Percentiles rank a stretch among this genome's conserved stretches.
These are phyloP conservation scores for Actinia tenebrosa DNA, from an alignment of 64 coral and sea anemone genomes.

Conservation along the genomic window DNA sequence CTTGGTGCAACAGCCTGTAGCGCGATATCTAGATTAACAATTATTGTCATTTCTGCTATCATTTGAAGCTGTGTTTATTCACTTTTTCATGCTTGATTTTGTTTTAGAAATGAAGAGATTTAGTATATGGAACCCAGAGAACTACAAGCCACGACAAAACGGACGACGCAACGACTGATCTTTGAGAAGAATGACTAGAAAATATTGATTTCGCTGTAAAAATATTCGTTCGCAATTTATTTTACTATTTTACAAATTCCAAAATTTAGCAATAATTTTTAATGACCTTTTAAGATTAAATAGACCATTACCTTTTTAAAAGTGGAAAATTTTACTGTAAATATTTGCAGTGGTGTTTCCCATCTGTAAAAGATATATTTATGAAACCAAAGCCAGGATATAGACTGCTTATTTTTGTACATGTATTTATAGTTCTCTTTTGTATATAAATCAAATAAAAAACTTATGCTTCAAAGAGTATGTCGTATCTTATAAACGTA, in stretches of 20 bases:
- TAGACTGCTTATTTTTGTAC: background rate
- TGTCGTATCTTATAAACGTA: no score
- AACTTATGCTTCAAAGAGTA: no score
- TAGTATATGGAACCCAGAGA: slow-evolving; percentile 37
- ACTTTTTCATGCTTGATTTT: background rate
- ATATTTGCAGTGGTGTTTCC: background rate
- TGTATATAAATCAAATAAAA: background rate
- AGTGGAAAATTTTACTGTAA: background rate
- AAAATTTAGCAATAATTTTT: background rate
- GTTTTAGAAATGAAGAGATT: slow-evolving; percentile 17
- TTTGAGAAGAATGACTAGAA: no score
- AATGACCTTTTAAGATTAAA: background rate
- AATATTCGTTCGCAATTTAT: background rate
- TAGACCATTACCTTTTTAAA: background rate
- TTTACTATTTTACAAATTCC: background rate
- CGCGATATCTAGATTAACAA: no score
- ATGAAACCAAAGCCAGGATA: background rate
- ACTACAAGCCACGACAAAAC: slow-evolving; percentile 6
- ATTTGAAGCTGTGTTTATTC: no score
- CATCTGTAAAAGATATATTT: slow-evolving; percentile 4
- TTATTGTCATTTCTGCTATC: no score
- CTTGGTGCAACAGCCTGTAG: no score
- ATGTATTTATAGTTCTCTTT: background rate
- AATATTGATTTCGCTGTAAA: background rate
- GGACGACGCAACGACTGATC: background rate